Conservation (phyloP, 1,140 invertebrate species). For the Anastrepha obliqua region DNA sequence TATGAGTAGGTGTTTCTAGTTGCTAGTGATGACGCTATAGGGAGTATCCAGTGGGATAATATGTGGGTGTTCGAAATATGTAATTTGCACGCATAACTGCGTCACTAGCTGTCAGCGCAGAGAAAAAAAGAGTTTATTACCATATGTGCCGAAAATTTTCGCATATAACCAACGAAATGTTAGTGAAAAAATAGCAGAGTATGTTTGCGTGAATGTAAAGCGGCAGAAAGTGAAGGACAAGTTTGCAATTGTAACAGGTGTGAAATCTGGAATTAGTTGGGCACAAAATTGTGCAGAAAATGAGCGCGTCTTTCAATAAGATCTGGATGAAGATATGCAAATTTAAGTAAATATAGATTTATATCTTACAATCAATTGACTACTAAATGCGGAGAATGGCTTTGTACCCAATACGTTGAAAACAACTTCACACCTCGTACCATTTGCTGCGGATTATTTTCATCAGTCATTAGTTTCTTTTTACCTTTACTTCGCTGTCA, state of each 20-base stretch:
- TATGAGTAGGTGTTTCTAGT: not conserved
- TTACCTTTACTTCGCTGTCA: too few relatives aligned
- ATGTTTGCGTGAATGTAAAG: not conserved
- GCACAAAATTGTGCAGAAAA: not conserved
- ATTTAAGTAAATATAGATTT: too few relatives aligned
- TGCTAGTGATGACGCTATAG: conserved; percentile 6
- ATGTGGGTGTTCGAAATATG: not conserved
- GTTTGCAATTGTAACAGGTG: not conserved
- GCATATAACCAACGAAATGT: conserved; percentile 4
- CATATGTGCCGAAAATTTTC: conserved; percentile 27
- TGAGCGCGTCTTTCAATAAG: not conserved
- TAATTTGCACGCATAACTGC: conserved; percentile 36
- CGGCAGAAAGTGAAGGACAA: not conserved
- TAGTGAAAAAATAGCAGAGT: not conserved
- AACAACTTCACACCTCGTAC: too few relatives aligned
- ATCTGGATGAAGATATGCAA: too few relatives aligned
- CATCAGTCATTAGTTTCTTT: too few relatives aligned
- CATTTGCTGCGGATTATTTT: too few relatives aligned
- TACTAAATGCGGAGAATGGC: too few relatives aligned
- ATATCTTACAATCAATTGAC: too few relatives aligned
- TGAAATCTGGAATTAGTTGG: too few relatives aligned
- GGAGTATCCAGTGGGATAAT: not conserved
- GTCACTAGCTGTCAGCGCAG: conserved; percentile 8
- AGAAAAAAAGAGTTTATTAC: conserved; percentile 11
- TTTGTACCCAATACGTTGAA: too few relatives aligned